These are phyloP conservation scores for Scyliorhinus canicula DNA, from an alignment of 2,797 vertebrate species.

Conservation along the genomic window DNA sequence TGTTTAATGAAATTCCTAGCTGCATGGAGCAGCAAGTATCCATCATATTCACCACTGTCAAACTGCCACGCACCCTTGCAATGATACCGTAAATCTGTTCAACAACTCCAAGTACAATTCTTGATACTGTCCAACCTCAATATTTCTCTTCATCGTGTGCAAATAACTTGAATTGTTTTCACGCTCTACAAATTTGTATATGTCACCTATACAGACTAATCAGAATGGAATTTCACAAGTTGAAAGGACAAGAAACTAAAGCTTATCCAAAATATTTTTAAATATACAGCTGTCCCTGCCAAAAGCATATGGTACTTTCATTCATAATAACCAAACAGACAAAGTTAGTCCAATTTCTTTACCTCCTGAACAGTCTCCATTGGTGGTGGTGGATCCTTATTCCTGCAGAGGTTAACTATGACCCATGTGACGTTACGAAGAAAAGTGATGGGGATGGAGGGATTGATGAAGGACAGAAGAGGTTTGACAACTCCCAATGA, in stretches of 20 bases:
- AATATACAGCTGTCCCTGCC: not conserved
- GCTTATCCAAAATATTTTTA: not conserved
- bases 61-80: not conserved
- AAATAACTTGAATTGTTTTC: not conserved
- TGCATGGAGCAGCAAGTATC: not conserved
- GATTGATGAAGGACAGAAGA: conserved; percentile 95
- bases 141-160: not conserved
- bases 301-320: not conserved
- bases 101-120: not conserved
- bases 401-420: conserved; percentile 98
- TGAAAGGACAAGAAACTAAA: not conserved
- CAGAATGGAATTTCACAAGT: not conserved
- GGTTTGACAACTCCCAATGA: conserved; percentile 95
- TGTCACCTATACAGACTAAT: not conserved
- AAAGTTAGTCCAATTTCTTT: conserved; percentile 38
- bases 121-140: not conserved
- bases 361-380: conserved; percentile 99
- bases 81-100: too few relatives aligned
- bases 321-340: not conserved
- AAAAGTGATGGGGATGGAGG: conserved; percentile 98
- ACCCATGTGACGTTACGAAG: conserved; percentile 99
- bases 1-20: not conserved
- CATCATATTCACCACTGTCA: not conserved
- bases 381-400: conserved; percentile 97
- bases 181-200: not conserved